Evolutionary conservation across 2,113 vertebrate species (phyloP).

Genomic region (Myotis davidii): DNA sequence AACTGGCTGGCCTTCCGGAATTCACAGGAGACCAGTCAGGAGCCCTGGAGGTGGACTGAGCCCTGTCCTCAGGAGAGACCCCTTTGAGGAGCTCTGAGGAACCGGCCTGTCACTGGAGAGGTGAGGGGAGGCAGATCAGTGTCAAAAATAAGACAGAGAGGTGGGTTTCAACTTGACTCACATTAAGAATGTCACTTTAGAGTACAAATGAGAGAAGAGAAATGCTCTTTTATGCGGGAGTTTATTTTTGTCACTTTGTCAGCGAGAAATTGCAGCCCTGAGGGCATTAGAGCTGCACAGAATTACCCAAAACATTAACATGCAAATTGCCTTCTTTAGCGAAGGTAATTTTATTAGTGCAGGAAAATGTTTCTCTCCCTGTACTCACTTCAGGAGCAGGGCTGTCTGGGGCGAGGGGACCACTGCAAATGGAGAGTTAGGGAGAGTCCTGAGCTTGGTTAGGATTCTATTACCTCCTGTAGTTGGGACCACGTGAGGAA

Average conservation of each 20-base stretch:
- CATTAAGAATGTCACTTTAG: conserved; percentile 68
- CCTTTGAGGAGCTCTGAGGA: background rate
- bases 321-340: conserved; percentile 81
- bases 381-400: background rate
- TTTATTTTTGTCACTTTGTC: conserved; percentile 83
- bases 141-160: conserved; percentile 69
- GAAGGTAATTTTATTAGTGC: conserved; percentile 80
- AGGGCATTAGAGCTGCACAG: conserved; percentile 73
- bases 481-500: background rate
- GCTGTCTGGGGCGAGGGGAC: conserved; percentile 17
- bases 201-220: conserved; percentile 67
- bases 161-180: conserved; percentile 68
- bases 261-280: conserved; percentile 78
- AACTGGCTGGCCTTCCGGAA: background rate
- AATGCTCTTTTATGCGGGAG: conserved; percentile 71
- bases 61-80: background rate
- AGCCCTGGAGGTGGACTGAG: background rate
- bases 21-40: background rate
- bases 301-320: conserved; percentile 83
- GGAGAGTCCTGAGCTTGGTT: background rate
- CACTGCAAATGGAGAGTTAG: background rate
- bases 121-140: conserved; percentile 58
- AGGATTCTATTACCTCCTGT: background rate
- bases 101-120: background rate
- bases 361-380: conserved; percentile 54